phyloP scores from a whole-genome alignment of 2,113 vertebrate genomes.

The Aldabrachelys gigantea region DNA sequence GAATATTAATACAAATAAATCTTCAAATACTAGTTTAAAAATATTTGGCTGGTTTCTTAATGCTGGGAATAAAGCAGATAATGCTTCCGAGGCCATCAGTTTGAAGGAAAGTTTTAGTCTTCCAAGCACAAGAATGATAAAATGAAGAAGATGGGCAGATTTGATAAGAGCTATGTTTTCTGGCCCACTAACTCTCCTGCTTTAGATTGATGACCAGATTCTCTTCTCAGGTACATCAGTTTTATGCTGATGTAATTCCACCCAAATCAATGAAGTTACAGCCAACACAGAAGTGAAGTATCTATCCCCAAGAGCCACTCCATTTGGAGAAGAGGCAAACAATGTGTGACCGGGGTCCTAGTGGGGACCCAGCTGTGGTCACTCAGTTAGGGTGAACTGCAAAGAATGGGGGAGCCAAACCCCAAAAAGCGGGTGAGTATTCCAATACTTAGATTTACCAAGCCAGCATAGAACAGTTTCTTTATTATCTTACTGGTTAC shows the following conservation, averaged over 20 bases:
- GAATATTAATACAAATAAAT: not conserved
- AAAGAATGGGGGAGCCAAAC: no score
- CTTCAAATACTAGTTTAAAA: fast-evolving
- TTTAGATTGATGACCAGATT: slow-evolving; percentile 14
- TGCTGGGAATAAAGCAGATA: not conserved
- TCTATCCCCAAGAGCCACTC: not conserved
- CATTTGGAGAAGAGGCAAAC: not conserved
- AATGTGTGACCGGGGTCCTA: not conserved
- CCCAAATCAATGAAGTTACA: not conserved
- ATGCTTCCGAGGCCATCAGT: fast-evolving
- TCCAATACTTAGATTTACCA: no score
- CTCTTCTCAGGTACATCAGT: not conserved
- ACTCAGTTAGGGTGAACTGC: no score
- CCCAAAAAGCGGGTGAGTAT: no score
- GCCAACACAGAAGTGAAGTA: not conserved
- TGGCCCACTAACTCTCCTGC: not conserved
- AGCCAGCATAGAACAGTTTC: no score
- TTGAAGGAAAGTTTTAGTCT: not conserved
- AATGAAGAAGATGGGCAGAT: not conserved
- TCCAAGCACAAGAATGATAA: not conserved
- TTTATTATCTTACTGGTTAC: no score
- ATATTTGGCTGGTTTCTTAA: not conserved
- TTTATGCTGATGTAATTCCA: not conserved
- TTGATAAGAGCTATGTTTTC: not conserved
- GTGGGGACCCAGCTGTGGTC: no score